These are phyloP conservation scores for Labia minor DNA, from an alignment of 2,888 invertebrate species.

Conservation along the genomic window DNA sequence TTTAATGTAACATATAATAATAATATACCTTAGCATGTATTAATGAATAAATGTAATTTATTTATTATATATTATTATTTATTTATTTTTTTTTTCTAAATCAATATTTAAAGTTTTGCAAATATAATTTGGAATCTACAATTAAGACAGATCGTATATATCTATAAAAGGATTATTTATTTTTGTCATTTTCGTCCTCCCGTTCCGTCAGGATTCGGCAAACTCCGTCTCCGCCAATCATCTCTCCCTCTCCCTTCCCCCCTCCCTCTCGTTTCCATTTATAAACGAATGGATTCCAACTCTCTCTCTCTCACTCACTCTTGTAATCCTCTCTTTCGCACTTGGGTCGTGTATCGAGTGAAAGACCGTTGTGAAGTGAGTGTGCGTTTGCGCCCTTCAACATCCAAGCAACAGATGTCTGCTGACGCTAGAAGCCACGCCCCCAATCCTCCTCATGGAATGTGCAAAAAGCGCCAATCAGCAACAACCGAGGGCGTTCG, in stretches of 20 bases:
- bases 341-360: too few relatives aligned
- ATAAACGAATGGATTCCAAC: not conserved
- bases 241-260: not conserved
- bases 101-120: constrained; percentile 5
- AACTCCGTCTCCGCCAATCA: constrained; percentile 3
- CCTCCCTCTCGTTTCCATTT: not conserved
- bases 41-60: too few relatives aligned
- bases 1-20: too few relatives aligned
- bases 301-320: not conserved
- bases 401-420: not conserved
- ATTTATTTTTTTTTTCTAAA: not conserved
- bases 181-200: not conserved
- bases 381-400: not conserved
- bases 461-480: not conserved
- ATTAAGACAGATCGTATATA: constrained; percentile 13
- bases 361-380: constrained; percentile 4
- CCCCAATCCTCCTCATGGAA: not conserved
- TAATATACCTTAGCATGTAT: too few relatives aligned
- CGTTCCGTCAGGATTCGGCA: not conserved
- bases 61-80: too few relatives aligned
- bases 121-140: not conserved
- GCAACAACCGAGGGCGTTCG: not conserved
- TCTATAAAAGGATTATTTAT: constrained; percentile 13
- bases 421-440: not conserved
- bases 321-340: too few relatives aligned